Conservation (phyloP, 2,797 vertebrate species). For the Lepilemur septentrionalis region DNA sequence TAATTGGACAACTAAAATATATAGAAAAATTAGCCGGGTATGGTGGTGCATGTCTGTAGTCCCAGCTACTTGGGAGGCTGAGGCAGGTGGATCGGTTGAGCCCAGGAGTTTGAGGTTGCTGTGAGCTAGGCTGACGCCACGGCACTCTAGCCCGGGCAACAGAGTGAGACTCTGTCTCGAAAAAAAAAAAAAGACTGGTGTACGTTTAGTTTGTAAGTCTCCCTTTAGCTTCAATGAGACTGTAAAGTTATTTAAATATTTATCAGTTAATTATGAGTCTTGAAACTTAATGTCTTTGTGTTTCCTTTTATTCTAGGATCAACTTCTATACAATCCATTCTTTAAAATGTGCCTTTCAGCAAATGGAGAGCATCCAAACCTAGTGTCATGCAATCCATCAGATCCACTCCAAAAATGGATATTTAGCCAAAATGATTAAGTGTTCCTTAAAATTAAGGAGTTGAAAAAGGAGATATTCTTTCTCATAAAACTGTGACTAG, state of each 20-base stretch:
- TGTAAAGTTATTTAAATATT: neutral
- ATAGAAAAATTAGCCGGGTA: too few relatives aligned
- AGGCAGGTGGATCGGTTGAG: too few relatives aligned
- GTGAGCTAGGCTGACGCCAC: too few relatives aligned
- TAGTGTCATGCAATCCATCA: conserved; percentile 90
- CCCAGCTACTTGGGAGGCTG: too few relatives aligned
- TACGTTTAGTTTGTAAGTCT: neutral
- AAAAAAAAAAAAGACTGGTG: neutral
- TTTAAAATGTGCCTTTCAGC: conserved; percentile 93
- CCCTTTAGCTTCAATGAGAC: neutral
- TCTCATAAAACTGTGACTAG: conserved; percentile 81
- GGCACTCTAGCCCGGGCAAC: too few relatives aligned
- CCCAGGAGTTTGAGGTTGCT: too few relatives aligned
- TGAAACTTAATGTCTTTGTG: conserved; percentile 54
- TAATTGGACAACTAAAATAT: too few relatives aligned
- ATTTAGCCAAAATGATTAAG: conserved; percentile 88
- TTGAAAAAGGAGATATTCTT: conserved; percentile 62
- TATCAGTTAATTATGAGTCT: conserved; percentile 18
- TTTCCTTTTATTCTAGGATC: conserved; percentile 87
- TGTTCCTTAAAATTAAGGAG: conserved; percentile 72
- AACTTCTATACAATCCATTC: conserved; percentile 89
- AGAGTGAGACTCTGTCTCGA: too few relatives aligned
- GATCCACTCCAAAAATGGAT: conserved; percentile 95
- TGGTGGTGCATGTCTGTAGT: too few relatives aligned
- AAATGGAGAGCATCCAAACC: conserved; percentile 88